Evolutionary conservation across 2,113 vertebrate species (phyloP).

Genomic region (Eptesicus fuscus): DNA sequence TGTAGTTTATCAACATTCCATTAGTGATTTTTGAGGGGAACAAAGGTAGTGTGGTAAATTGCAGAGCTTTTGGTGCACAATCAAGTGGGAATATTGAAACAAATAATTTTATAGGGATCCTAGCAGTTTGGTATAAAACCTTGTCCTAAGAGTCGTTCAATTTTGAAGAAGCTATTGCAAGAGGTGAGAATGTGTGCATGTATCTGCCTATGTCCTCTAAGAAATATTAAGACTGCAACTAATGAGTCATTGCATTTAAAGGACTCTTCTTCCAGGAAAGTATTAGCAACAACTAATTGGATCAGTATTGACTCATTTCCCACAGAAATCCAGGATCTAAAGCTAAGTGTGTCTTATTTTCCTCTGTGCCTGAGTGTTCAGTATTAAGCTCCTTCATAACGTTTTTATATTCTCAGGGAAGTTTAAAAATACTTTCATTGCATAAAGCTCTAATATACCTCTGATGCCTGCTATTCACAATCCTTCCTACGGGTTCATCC

Average conservation of each 20-base stretch:
- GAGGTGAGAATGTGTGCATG: neutral
- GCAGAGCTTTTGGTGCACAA: neutral
- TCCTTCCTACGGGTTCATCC: neutral
- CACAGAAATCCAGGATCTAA: neutral
- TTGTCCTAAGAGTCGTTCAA: neutral
- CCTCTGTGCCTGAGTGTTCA: neutral
- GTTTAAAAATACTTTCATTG: slow-evolving; percentile 32
- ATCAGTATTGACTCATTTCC: neutral
- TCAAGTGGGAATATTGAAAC: neutral
- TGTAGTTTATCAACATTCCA: neutral
- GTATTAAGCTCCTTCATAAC: slow-evolving; percentile 36
- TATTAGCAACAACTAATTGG: slow-evolving; percentile 40
- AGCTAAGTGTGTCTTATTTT: neutral
- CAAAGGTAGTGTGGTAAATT: neutral
- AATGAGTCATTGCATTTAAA: neutral
- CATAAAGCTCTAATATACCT: neutral
- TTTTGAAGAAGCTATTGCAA: neutral
- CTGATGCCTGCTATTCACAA: neutral
- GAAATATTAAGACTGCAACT: slow-evolving; percentile 13
- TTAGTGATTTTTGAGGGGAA: neutral
- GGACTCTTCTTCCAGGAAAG: neutral
- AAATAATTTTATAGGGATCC: neutral
- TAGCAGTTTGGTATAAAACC: neutral
- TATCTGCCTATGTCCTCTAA: neutral
- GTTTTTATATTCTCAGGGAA: slow-evolving; percentile 40